Evolutionary conservation across 2,797 vertebrate genomes (phyloP).

Genomic region (Percopsis omiscomaycus): DNA sequence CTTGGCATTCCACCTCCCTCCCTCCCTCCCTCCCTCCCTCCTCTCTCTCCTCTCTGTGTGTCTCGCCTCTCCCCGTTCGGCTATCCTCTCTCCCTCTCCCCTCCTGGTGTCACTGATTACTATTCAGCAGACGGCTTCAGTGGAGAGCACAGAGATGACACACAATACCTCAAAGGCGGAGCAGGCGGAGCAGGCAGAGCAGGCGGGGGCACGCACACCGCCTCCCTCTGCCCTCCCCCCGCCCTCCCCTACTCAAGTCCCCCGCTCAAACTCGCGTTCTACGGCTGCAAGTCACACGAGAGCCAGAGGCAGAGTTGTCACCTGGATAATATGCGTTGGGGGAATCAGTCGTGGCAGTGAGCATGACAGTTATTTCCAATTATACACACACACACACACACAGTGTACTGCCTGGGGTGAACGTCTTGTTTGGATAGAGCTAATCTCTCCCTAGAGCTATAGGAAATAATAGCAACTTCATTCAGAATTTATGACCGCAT

Average conservation of each 20-base stretch:
- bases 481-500: no score
- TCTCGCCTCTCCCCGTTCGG: conserved; percentile 18
- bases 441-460: no score
- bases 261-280: conserved; percentile 9
- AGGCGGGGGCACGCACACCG: conserved; percentile 32
- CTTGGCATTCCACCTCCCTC: conserved; percentile 72
- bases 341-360: no score
- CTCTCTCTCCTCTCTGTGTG: conserved; percentile 28
- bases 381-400: no score
- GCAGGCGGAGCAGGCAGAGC: conserved; percentile 37
- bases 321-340: no score
- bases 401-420: no score
- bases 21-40: conserved; percentile 4
- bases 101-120: conserved; percentile 82
- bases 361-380: no score
- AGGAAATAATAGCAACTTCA: no score
- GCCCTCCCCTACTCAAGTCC: background rate
- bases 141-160: conserved; percentile 81
- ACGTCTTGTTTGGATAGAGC: no score
- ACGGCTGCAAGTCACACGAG: no score
- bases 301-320: no score
- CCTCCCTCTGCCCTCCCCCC: conserved; percentile 24
- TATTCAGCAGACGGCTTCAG: conserved; percentile 87
- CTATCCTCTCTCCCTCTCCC: conserved; percentile 35
- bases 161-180: conserved; percentile 83